Evolutionary conservation across 2,113 vertebrate genomes (phyloP).

Genomic region (Aspiorhynchus laticeps): DNA sequence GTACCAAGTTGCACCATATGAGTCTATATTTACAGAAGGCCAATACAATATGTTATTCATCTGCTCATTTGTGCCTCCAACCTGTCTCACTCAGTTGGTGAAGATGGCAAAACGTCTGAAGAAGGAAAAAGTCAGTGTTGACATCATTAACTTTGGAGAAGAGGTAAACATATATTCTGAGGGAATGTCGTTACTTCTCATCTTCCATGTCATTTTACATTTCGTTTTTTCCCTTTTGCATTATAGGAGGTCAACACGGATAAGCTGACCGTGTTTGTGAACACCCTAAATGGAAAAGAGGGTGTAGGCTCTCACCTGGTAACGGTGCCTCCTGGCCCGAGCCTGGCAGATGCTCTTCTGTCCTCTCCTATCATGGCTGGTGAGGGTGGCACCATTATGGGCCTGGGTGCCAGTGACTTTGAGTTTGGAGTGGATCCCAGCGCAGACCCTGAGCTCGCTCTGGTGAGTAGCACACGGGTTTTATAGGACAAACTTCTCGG

Average conservation of each 20-base stretch:
- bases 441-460: slow-evolving; percentile 91
- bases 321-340: slow-evolving; percentile 92
- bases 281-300: slow-evolving; percentile 93
- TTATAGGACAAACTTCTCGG: neutral
- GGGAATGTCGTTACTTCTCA: neutral
- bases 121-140: slow-evolving; percentile 97
- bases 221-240: neutral
- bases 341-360: slow-evolving; percentile 92
- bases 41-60: neutral
- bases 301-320: slow-evolving; percentile 94
- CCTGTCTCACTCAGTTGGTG: slow-evolving; percentile 80
- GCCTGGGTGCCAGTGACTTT: slow-evolving; percentile 92
- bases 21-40: neutral
- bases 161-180: slow-evolving; percentile 76
- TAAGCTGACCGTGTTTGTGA: slow-evolving; percentile 93
- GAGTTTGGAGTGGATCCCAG: slow-evolving; percentile 97
- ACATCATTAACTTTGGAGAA: slow-evolving; percentile 97
- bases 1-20: neutral
- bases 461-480: slow-evolving; percentile 75
- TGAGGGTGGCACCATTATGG: slow-evolving; percentile 91
- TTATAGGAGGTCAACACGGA: slow-evolving; percentile 91
- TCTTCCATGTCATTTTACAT: neutral
- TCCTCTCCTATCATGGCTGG: slow-evolving; percentile 94
- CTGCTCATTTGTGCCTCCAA: neutral
- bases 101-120: slow-evolving; percentile 96